phyloP scores from a whole-genome alignment of 2,113 vertebrate species.

The Lasiurus cinereus region DNA sequence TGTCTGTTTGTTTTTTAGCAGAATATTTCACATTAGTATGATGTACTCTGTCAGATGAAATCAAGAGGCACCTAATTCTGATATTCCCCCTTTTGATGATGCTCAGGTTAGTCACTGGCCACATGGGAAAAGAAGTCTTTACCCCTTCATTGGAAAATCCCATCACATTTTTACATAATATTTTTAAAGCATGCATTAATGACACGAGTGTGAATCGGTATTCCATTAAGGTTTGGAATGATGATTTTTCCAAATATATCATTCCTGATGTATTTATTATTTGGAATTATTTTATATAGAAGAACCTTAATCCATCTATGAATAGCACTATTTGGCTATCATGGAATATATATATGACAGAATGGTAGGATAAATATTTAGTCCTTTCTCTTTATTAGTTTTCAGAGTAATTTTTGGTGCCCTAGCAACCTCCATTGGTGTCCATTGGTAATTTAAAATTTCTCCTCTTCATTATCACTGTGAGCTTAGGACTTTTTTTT shows the following conservation, averaged over 20 bases:
- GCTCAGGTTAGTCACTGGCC: neutral
- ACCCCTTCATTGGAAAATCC: neutral
- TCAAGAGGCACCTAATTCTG: neutral
- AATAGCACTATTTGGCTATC: neutral
- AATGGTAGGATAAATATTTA: constrained; percentile 3
- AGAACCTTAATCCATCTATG: neutral
- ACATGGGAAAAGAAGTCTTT: neutral
- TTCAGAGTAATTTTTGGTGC: constrained; percentile 41
- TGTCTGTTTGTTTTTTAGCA: neutral
- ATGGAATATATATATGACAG: neutral
- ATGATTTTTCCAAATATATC: neutral
- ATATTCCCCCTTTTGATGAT: neutral
- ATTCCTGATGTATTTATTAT: neutral
- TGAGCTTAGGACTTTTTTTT: neutral
- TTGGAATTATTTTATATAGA: neutral
- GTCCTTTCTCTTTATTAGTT: neutral
- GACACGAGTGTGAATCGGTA: neutral
- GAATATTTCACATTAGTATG: neutral
- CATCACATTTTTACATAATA: neutral
- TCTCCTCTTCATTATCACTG: neutral
- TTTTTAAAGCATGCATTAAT: neutral
- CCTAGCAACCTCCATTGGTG: neutral
- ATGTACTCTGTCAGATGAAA: neutral
- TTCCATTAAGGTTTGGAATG: neutral
- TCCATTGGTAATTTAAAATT: neutral